Evolutionary conservation across 2,888 invertebrate species (phyloP), one percentile per base, ranked within the genome.

Genomic region (Drosophila phalerata): DNA sequence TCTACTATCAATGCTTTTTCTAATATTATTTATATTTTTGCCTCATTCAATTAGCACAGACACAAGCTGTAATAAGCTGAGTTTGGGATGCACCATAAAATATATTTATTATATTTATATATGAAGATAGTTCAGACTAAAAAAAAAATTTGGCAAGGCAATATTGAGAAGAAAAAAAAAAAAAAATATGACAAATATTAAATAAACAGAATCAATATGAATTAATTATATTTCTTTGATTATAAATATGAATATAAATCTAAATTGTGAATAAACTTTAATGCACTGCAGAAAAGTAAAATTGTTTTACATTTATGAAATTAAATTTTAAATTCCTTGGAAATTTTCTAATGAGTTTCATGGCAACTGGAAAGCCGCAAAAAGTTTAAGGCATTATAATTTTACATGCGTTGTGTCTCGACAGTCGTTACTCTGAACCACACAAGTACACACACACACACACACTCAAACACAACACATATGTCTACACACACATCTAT

Each of bases 321-420:
- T 61, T 49, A 38, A 34, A 61, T 43, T 48, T 15, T 22, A 45
- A 8, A 8, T 51, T 37, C 49, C 45, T 38, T 13, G 25, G n/a
- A 53, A 38, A 19, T 30, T 43, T 13, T 47, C 55, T 66, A 78
- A 73, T 78, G 69, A 69, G 48, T 69, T 72, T 22, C 57, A 30
- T 53, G 25, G 69, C 56, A 64, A 65, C 37, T 30, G 13, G 43
- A 45, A 84, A 82, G 48, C 82, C 85, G 52, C 82, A 85, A 52
- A 73, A 83, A 87, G 66, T 85, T 83, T 43, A 62, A 55, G 85
- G 57, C 63, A 77, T 82, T 70, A 70, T 52, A 67, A 66, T 73
- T 85, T 68, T 72, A 60, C 58, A 62, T 61, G 28, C 34, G 66
- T n/a, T 32, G 67, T 34, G 42, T 70, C 66, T 38, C 38, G 15